Conservation (phyloP, 2,888 invertebrate species). For the Ormyrus labotus region DNA sequence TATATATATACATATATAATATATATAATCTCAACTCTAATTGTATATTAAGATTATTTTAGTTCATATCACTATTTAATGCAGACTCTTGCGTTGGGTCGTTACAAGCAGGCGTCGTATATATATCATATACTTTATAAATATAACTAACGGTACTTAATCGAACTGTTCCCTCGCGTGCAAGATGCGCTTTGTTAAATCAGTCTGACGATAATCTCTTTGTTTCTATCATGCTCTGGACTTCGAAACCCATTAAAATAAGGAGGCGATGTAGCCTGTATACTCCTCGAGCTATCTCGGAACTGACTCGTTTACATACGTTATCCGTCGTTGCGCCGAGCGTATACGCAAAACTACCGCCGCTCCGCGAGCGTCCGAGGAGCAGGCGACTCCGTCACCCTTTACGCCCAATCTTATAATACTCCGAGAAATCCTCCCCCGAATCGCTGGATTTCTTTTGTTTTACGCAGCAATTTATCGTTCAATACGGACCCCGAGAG, state of each 20-base stretch:
- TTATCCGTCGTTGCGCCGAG: not conserved
- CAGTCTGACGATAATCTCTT: conserved; percentile 54
- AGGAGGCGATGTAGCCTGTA: conserved; percentile 17
- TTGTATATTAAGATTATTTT: conserved; percentile 46
- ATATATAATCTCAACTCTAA: conserved; percentile 43
- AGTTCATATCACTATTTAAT: conserved; percentile 49
- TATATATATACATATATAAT: conserved; percentile 24
- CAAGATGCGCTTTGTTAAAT: conserved; percentile 53
- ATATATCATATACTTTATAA: conserved; percentile 32
- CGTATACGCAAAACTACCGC: no score
- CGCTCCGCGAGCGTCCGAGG: no score
- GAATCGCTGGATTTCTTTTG: no score
- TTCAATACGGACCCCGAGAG: conserved; percentile 5
- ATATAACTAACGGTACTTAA: conserved; percentile 50
- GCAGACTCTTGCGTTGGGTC: conserved; percentile 52
- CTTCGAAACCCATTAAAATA: conserved; percentile 39
- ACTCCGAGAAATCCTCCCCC: no score
- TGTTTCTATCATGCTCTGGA: conserved; percentile 47
- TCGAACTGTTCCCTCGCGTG: conserved; percentile 53
- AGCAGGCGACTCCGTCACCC: no score
- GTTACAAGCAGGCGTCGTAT: conserved; percentile 49
- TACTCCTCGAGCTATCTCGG: conserved; percentile 11
- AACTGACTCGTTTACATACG: conserved; percentile 27
- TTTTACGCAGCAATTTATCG: not conserved
- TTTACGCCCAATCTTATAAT: no score